These are phyloP conservation scores for Cyprinodon diabolis DNA, from an alignment of 2,797 vertebrate species.

Conservation along the genomic window DNA sequence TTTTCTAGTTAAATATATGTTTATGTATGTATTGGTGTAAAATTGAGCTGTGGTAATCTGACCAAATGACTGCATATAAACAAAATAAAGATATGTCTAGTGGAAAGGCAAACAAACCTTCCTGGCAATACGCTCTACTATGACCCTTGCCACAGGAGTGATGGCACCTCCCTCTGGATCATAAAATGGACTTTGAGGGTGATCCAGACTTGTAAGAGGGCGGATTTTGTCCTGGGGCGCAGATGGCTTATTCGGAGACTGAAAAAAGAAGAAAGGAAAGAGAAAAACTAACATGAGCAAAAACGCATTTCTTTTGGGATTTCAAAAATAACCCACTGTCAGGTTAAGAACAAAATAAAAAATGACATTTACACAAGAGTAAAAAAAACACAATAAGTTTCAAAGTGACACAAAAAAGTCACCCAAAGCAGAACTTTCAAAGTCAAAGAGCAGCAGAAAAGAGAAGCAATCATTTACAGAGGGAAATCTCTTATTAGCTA, in stretches of 20 bases:
- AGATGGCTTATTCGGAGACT: conserved; percentile 94
- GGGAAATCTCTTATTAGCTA: conserved; percentile 65
- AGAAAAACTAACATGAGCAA: background rate
- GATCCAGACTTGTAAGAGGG: conserved; percentile 96
- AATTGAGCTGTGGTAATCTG: background rate
- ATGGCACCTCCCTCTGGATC: conserved; percentile 97
- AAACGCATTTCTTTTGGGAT: conserved; percentile 21
- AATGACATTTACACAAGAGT: conserved; percentile 29
- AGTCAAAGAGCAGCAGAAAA: conserved; percentile 50
- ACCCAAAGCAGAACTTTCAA: conserved; percentile 52
- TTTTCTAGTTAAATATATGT: background rate
- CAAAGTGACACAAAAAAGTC: conserved; percentile 56
- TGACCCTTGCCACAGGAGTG: conserved; percentile 90
- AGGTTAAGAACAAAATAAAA: background rate
- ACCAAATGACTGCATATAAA: background rate
- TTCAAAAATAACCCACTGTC: conserved; percentile 38
- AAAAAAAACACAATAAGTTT: conserved; percentile 37
- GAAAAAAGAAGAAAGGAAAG: conserved; percentile 25
- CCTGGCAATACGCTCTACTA: conserved; percentile 96
- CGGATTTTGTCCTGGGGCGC: conserved; percentile 93
- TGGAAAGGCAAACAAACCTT: conserved; percentile 82
- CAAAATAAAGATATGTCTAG: background rate
- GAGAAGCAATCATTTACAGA: conserved; percentile 44
- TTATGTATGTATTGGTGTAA: background rate
- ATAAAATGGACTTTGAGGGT: conserved; percentile 97